Base-by-base conservation (phyloP, 2,113 vertebrate genomes). In the Oreotragus oreotragus region DNA sequence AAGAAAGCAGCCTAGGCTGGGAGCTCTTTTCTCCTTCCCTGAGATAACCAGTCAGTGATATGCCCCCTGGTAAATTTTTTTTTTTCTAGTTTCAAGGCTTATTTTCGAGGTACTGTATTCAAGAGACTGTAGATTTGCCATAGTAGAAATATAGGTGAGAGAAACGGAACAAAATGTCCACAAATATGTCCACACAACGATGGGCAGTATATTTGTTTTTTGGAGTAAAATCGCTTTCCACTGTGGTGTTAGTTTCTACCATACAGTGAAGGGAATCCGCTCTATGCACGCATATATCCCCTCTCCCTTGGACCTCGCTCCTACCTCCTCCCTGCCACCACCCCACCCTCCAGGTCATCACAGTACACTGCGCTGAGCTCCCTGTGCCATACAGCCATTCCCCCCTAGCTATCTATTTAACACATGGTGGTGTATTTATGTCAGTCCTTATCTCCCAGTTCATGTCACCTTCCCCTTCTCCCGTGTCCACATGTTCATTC, bases 281-380 rank as follows among this genome's bases (percentile, higher is more conserved):
- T 76, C 36, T 76, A 43, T 1, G 6, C 39, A 76, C 12, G 13
- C 70, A 27, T 43, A 27, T 27, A 43, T 43, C 23, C 39, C 23
- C 39, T 76, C 70, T 76, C 70, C 39, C 70, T 73, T 23, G n/a
- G 66, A 15, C 36, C 39, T 43, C 39, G 1, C 39, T 27, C 23
- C 70, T 25, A 0, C 39, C 12, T 15, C 23, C 70, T 39, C 66
- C 19, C 10, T 0, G 1, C 19, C n/a, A 23, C 23, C 70, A 6
- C 7, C 39, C 12, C 17, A 6, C 23, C 70, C 23, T 4, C 6
- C 14, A 27, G 12, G 70, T 39, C 70, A 43, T 76, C 70, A 43
- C 6, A 2, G 36, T 15, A 14, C 70, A 76, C 3, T 11, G 39
- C 14, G 39, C 23, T 76, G 23, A 76, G 36, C 70, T 76, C 39